These are phyloP conservation scores for Steatornis caripensis DNA, from an alignment of 2,113 vertebrate species.

Conservation along the genomic window DNA sequence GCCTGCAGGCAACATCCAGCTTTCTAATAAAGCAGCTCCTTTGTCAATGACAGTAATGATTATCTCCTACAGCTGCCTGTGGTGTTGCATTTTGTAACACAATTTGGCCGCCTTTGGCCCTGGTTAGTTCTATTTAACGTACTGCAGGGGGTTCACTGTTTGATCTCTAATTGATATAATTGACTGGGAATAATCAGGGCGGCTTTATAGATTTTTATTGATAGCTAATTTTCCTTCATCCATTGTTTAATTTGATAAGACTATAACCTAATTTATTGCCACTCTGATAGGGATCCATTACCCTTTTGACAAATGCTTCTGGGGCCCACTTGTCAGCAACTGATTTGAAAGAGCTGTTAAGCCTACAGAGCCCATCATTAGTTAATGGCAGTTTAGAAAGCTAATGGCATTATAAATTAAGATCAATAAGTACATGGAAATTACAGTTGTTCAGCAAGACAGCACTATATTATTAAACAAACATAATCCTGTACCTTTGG, in stretches of 20 bases:
- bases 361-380: slow-evolving; percentile 78
- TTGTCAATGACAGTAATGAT: slow-evolving; percentile 78
- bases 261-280: slow-evolving; percentile 84
- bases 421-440: slow-evolving; percentile 82
- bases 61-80: slow-evolving; percentile 80
- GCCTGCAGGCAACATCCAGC: slow-evolving; percentile 72
- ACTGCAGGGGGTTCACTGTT: slow-evolving; percentile 81
- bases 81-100: slow-evolving; percentile 82
- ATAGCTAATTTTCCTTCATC: slow-evolving; percentile 83
- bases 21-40: slow-evolving; percentile 82
- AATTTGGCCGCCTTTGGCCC: slow-evolving; percentile 81
- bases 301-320: slow-evolving; percentile 82
- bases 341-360: slow-evolving; percentile 81
- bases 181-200: slow-evolving; percentile 81
- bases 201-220: slow-evolving; percentile 82
- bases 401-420: slow-evolving; percentile 85
- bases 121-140: slow-evolving; percentile 79
- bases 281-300: slow-evolving; percentile 81
- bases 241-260: slow-evolving; percentile 81
- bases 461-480: slow-evolving; percentile 73
- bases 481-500: slow-evolving; percentile 66
- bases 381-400: slow-evolving; percentile 81
- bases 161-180: slow-evolving; percentile 88
- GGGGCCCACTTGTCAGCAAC: slow-evolving; percentile 80
- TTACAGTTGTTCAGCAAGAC: slow-evolving; percentile 78